Conservation (phyloP, 2,797 vertebrate genomes). For the Taenioides sp. region DNA sequence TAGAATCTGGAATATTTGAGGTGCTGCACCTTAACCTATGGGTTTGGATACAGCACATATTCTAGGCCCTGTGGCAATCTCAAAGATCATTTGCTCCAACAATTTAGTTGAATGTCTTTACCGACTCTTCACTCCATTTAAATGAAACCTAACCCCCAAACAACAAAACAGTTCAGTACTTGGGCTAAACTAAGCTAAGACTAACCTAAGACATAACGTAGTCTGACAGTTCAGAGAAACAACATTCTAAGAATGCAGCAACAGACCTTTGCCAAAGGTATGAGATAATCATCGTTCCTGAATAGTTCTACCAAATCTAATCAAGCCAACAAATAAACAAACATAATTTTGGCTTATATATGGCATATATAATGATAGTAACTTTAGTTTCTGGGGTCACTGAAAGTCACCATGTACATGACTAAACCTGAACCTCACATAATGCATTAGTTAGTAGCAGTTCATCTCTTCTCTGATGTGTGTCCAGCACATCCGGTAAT, state of each 20-base stretch:
- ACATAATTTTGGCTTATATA: no score
- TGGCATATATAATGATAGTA: not conserved
- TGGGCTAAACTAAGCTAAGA: not conserved
- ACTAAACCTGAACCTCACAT: not conserved
- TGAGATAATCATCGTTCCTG: not conserved
- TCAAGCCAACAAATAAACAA: no score
- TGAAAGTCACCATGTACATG: not conserved
- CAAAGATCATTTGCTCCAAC: not conserved
- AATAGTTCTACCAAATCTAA: not conserved
- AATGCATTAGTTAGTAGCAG: not conserved
- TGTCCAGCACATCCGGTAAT: conserved; percentile 49
- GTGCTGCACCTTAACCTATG: no score
- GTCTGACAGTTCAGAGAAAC: not conserved
- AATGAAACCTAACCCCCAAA: not conserved
- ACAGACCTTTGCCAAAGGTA: not conserved
- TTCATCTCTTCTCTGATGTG: conserved; percentile 37
- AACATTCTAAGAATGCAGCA: not conserved
- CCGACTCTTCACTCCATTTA: not conserved
- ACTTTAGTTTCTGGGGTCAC: not conserved
- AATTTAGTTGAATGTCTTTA: not conserved
- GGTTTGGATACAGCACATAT: no score
- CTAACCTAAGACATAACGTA: not conserved
- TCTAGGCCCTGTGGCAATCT: no score
- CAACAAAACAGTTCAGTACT: not conserved
- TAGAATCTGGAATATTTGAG: no score